A percentile compares a stretch with the other conserved stretches of the same genome.
Evolutionary conservation across 1,140 invertebrate genomes (phyloP).

Genomic region (Cheumatopsyche charites): DNA sequence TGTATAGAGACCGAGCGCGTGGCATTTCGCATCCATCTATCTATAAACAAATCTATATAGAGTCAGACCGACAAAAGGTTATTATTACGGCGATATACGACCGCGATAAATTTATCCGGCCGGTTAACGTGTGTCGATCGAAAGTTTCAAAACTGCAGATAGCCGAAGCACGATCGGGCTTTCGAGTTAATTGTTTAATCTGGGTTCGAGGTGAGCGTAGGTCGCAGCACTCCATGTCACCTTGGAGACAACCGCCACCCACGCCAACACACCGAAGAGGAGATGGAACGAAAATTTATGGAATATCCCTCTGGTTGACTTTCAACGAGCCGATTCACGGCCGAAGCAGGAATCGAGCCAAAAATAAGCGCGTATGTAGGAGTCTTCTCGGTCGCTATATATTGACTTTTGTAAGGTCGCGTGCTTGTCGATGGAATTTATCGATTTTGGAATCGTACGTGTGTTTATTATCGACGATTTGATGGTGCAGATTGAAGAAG

Average conservation of each 20-base stretch:
- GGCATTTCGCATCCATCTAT: slow-evolving; percentile 7
- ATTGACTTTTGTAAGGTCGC: too few species aligned
- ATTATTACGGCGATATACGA: not conserved
- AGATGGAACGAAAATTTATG: too few species aligned
- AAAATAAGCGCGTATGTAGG: too few species aligned
- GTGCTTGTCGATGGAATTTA: too few species aligned
- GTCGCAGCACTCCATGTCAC: slow-evolving; percentile 15
- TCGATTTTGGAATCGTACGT: too few species aligned
- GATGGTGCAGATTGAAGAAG: too few species aligned
- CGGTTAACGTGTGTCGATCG: not conserved
- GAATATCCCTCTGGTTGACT: not conserved
- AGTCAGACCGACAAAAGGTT: slow-evolving; percentile 7
- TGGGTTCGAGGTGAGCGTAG: slow-evolving; percentile 7
- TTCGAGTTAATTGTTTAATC: not conserved
- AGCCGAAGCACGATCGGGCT: not conserved
- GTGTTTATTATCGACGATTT: too few species aligned
- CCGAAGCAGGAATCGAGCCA: not conserved
- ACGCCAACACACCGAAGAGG: not conserved
- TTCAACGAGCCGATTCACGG: slow-evolving; percentile 6
- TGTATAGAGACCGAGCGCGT: not conserved
- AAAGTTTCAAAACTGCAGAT: not conserved
- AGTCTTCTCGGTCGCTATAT: too few species aligned
- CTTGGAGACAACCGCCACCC: slow-evolving; percentile 10
- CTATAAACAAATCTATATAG: too few species aligned
- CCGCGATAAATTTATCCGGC: too few species aligned